Percentiles rank a stretch among this genome's conserved stretches.
Evolutionary conservation across 2,113 vertebrate genomes (phyloP).

Genomic region (Eudyptes chrysolophus): DNA sequence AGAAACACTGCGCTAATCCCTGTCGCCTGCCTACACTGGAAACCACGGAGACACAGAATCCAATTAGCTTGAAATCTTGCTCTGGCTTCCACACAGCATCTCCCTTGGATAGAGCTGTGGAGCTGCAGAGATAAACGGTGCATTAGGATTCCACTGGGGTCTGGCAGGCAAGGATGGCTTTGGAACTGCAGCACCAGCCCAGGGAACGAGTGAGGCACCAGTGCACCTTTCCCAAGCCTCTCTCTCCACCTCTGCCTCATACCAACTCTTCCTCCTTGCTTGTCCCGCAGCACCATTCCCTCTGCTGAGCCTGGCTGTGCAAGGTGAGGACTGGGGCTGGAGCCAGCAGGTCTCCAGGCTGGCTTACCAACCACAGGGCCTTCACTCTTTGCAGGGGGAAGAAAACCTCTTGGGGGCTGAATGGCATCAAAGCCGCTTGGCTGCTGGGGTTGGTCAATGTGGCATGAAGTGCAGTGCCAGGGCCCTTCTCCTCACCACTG

Average conservation of each 20-base stretch:
- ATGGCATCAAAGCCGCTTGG: neutral
- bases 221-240: neutral
- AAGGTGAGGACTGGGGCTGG: neutral
- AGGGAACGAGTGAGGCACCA: neutral
- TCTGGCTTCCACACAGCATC: constrained; percentile 28
- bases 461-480: neutral
- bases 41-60: constrained; percentile 62
- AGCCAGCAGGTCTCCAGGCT: neutral
- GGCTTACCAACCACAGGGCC: neutral
- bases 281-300: neutral
- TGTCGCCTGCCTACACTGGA: neutral
- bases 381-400: neutral
- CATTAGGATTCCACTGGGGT: constrained; percentile 67
- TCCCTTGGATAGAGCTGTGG: constrained; percentile 52
- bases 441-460: neutral
- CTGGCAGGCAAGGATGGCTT: neutral
- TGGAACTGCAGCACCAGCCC: neutral
- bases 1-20: constrained; percentile 7
- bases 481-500: neutral
- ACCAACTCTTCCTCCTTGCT: neutral
- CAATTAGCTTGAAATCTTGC: constrained; percentile 69
- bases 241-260: neutral
- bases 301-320: neutral
- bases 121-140: constrained; percentile 69
- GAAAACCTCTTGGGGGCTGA: neutral